phyloP scores from a whole-genome alignment of 2,888 invertebrate genomes.

The Amphipyra berbera region DNA sequence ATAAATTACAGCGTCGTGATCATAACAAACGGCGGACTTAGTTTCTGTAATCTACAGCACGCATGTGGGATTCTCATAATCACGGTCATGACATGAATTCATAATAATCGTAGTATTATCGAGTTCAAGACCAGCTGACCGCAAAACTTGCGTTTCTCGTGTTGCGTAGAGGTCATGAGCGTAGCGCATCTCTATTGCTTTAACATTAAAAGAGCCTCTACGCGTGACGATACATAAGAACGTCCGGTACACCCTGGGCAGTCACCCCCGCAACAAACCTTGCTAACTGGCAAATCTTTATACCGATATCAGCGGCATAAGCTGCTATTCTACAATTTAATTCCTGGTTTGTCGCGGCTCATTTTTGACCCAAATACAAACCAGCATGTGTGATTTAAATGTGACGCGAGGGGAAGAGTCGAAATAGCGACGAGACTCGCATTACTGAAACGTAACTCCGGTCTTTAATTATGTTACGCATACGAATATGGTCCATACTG shows the following conservation, averaged over 20 bases:
- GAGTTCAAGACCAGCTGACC: constrained; percentile 64
- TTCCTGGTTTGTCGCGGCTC: too few relatives aligned
- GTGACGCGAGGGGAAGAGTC: constrained; percentile 35
- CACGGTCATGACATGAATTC: constrained; percentile 67
- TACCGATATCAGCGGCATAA: too few relatives aligned
- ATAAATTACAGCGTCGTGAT: constrained; percentile 38
- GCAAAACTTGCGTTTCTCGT: constrained; percentile 60
- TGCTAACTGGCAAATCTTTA: too few relatives aligned
- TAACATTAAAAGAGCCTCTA: too few relatives aligned
- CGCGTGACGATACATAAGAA: too few relatives aligned
- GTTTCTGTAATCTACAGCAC: constrained; percentile 48
- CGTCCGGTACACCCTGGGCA: too few relatives aligned
- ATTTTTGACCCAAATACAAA: constrained; percentile 29
- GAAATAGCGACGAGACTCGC: constrained; percentile 42
- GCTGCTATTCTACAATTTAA: too few relatives aligned
- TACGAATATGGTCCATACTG: constrained; percentile 21
- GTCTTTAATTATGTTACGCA: constrained; percentile 45
- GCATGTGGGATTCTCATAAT: constrained; percentile 55
- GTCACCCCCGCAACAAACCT: too few relatives aligned
- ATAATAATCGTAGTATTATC: constrained; percentile 62
- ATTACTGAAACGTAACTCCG: constrained; percentile 44
- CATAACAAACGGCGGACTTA: constrained; percentile 37
- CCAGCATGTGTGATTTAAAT: constrained; percentile 32
- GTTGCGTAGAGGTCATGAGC: constrained; percentile 47
- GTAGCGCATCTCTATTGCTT: constrained; percentile 31